Percentiles rank a stretch among this genome's conserved stretches.
Evolutionary conservation across 2,113 vertebrate genomes (phyloP).

Genomic region (Cyanoramphus novaezelandiae): DNA sequence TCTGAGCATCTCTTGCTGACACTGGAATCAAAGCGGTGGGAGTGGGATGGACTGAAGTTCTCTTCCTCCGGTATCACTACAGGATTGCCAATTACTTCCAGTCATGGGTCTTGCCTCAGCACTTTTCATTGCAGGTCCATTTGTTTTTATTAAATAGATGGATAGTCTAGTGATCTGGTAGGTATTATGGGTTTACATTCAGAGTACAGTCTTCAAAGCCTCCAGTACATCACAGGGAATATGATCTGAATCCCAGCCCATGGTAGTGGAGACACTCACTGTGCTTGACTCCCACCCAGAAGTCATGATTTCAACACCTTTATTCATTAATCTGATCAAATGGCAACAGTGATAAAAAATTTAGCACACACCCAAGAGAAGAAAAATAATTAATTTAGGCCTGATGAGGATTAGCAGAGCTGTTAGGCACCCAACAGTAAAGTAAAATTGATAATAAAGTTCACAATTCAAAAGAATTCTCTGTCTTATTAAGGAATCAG

Average conservation of each 20-base stretch:
- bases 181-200: not conserved
- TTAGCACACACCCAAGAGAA: not conserved
- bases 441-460: not conserved
- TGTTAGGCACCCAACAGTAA: not conserved
- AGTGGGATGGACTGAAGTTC: not conserved
- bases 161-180: not conserved
- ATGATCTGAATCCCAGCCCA: not conserved
- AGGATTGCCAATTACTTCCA: not conserved
- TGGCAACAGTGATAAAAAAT: not conserved
- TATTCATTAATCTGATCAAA: not conserved
- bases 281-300: not conserved
- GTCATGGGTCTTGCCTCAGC: not conserved
- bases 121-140: not conserved
- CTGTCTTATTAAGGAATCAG: not conserved
- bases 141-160: not conserved
- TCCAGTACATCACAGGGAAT: not conserved
- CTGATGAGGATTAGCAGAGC: not conserved
- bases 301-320: not conserved
- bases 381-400: not conserved
- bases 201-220: not conserved
- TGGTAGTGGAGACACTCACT: not conserved
- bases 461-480: not conserved
- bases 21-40: not conserved
- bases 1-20: not conserved
- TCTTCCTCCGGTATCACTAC: not conserved